Base-by-base conservation (phyloP, 1,140 invertebrate genomes). In the Bilobella aurantiaca region DNA sequence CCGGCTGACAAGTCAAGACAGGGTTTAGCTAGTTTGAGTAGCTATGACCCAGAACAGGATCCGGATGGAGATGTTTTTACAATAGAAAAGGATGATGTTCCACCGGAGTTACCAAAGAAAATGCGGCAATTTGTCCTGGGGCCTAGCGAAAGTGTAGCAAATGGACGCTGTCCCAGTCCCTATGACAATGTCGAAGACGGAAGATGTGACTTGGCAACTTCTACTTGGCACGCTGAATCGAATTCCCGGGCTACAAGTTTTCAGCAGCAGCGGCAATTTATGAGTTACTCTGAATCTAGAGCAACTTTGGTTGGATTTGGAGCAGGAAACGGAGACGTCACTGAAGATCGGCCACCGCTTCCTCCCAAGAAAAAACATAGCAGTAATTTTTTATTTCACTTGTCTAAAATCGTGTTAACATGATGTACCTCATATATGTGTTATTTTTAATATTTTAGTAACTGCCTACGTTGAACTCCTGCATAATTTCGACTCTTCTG, bases 301-400 rank as follows among this genome's bases (percentile, higher is more conserved):
- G 63, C 64, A 42, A 73, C 71, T 0, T 31, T 73, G 2, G 65
- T 69, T 0, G 68, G 68, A 23, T 32, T 42, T 18, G 8, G 32
- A 29, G 57, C 62, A 21, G 62, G 60, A 1, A 57, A 58, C 21
- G 49, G 31, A 14, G 34, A 16, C 3, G 68, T 65, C 31, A 28
- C 49, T 0, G 71, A 72, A 1, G 69, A 70, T 27, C 62, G 29
- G 47, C 71, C 71, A 3, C 71, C 71, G 23, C 32, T 73, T 18
- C 71, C 71, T 14, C 71, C 71, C 1, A 73, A 73, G 57, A 73
- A 73, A 49, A 73, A 73, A 57, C 68, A 73, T 42, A 70, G 68
- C 64, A 73, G 71, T 72, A 64, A 69, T 42, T 8, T 42, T 3
- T 32, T 14, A 25, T 16, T 23, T 3, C 12, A 59, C 16, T 59